Conservation (phyloP, 2,888 invertebrate genomes). For the Gymnoscelis rufifasciata region DNA sequence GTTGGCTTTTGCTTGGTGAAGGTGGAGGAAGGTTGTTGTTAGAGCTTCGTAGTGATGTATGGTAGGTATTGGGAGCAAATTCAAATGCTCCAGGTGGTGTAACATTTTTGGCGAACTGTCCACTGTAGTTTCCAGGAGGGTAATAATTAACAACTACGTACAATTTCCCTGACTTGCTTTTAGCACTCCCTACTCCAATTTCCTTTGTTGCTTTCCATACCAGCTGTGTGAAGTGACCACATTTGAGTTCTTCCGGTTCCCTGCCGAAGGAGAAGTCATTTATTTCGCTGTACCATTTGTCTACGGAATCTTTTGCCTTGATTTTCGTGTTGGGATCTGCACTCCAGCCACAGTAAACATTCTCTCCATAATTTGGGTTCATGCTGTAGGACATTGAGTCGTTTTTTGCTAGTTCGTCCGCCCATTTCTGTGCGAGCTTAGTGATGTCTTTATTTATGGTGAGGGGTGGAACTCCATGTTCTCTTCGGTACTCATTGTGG, state of each 20-base stretch:
- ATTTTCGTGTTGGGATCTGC: constrained; percentile 82
- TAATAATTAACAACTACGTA: constrained; percentile 92
- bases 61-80: constrained; percentile 39
- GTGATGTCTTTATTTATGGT: constrained; percentile 81
- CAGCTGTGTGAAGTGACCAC: constrained; percentile 87
- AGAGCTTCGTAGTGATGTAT: constrained; percentile 39
- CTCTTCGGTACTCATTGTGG: constrained; percentile 65
- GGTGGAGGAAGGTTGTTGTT: constrained; percentile 54
- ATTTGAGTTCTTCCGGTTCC: constrained; percentile 81
- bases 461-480: constrained; percentile 68
- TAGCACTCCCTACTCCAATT: constrained; percentile 87
- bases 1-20: constrained; percentile 21
- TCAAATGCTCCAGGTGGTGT: constrained; percentile 75
- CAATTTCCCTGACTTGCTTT: constrained; percentile 86
- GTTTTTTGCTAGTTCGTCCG: constrained; percentile 81
- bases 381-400: constrained; percentile 83
- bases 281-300: constrained; percentile 88
- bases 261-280: constrained; percentile 83
- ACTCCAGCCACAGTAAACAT: constrained; percentile 84
- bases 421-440: constrained; percentile 84
- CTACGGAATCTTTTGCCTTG: constrained; percentile 83
- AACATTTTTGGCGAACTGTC: constrained; percentile 84
- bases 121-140: constrained; percentile 89
- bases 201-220: constrained; percentile 88
- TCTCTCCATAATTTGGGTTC: constrained; percentile 83